Percentiles rank a stretch among this genome's conserved stretches.
Conservation (phyloP, 2,888 invertebrate genomes). For the Stegana nigrithorax region DNA sequence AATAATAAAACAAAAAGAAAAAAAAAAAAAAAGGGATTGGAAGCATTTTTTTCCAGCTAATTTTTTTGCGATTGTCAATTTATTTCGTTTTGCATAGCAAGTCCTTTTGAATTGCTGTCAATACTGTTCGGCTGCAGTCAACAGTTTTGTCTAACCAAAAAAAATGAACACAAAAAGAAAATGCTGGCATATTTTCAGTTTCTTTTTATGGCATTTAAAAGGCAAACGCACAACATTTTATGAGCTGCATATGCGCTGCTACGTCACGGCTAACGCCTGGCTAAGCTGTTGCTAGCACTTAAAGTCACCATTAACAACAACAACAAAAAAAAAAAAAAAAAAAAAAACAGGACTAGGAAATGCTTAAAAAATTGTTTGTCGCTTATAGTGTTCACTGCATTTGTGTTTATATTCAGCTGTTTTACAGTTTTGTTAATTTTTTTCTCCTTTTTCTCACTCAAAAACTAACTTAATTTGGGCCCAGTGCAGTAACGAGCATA, state of each 20-base stretch:
- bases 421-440: constrained; percentile 42
- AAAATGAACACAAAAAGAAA: not conserved
- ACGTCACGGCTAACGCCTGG: no score
- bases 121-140: not conserved
- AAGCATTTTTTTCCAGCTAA: constrained; percentile 24
- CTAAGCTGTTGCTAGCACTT: no score
- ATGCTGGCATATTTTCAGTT: constrained; percentile 36
- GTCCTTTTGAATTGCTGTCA: not conserved
- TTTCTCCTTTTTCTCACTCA: constrained; percentile 36
- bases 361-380: no score
- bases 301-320: no score
- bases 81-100: not conserved
- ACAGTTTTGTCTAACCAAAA: not conserved
- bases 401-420: not conserved
- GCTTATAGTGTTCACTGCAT: not conserved
- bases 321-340: no score
- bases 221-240: constrained; percentile 49
- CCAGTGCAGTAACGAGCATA: constrained; percentile 27
- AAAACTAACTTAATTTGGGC: constrained; percentile 57
- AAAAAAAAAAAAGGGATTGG: constrained; percentile 8
- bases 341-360: no score
- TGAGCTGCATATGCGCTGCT: no score
- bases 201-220: constrained; percentile 56
- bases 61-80: constrained; percentile 32
- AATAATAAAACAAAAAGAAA: no score